Base-by-base conservation (phyloP, 2,113 vertebrate species). In the Lophochroa leadbeateri region DNA sequence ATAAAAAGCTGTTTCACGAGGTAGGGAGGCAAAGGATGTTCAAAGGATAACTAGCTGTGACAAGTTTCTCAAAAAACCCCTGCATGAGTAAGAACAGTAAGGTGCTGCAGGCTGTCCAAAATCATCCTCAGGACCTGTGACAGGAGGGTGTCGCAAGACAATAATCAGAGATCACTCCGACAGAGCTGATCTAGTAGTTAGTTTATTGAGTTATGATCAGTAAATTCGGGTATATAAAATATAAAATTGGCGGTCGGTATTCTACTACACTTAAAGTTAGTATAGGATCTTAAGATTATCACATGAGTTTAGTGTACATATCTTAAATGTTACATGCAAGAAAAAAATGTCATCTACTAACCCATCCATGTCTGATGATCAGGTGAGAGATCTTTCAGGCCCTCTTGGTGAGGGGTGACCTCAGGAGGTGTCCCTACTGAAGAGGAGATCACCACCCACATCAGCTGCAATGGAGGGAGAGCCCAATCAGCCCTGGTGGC, bases 401-500 rank as follows among this genome's bases (percentile, higher is more conserved):
- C 33, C 8, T 43, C 8, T 44, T 44, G 44, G 44, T 44, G 2
- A 23, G 37, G 13, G 60, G 13, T 41, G 58, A 58, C 33, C 12
- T 5, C 41, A 29, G 57, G 20, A 63, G 6, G 4, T 2, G 5
- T 67, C 31, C 39, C 7, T 44, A 3, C 57, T 33, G 57, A 43
- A 61, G 57, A 13, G 46, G 17, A 63, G 8, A 29, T 21, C 17
- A 5, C 13, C 3, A 10, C 1, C 1, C 64, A 78, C 43, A 28
- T 35, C 52, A 49, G 25, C 33, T 87, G n/a, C 16, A 44, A 2
- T 6, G 16, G 50, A 53, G 10, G 39, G 9, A 11, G 27, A 52
- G 12, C 4, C 52, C 21, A 16, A 60, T 4, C 0, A 0, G 6
- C n/a, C 9, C 23, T 43, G 2, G 5, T 60, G n/a, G 31, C n/a